These are phyloP conservation scores for Pygocentrus nattereri DNA, from an alignment of 2,797 vertebrate species.

Conservation along the genomic window DNA sequence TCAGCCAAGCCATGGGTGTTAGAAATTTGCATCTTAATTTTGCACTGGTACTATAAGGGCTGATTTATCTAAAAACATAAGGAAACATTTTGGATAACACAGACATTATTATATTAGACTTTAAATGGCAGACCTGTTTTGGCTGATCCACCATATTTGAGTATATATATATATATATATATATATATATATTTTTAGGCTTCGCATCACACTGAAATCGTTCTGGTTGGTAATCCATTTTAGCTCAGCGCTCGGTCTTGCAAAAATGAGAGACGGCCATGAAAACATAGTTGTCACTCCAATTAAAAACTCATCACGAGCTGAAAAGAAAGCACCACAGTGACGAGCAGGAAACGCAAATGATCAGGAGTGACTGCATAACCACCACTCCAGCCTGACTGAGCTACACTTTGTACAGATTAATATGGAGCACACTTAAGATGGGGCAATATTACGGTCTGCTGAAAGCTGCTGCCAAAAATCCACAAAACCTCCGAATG, in stretches of 20 bases:
- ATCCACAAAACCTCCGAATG: slow-evolving; percentile 21
- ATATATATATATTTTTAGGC: too few relatives aligned
- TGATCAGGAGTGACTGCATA: neutral
- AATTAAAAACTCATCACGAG: neutral
- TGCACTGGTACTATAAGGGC: too few relatives aligned
- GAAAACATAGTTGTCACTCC: neutral
- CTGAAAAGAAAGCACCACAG: neutral
- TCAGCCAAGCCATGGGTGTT: too few relatives aligned
- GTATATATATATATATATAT: too few relatives aligned
- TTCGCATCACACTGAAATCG: neutral
- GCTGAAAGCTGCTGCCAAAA: neutral
- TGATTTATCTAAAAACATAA: too few relatives aligned
- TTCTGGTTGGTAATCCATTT: slow-evolving; percentile 16
- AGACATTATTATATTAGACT: too few relatives aligned
- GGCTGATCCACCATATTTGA: too few relatives aligned
- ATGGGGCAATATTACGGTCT: neutral
- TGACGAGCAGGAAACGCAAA: neutral
- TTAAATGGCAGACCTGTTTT: too few relatives aligned
- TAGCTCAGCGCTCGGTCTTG: neutral
- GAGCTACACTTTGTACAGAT: neutral
- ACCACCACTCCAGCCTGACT: neutral
- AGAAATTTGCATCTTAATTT: too few relatives aligned
- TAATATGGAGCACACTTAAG: neutral
- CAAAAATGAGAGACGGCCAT: neutral
- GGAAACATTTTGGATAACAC: too few relatives aligned